Evolutionary conservation across 2,113 vertebrate genomes (phyloP).

Genomic region (Dromiciops gliroides): DNA sequence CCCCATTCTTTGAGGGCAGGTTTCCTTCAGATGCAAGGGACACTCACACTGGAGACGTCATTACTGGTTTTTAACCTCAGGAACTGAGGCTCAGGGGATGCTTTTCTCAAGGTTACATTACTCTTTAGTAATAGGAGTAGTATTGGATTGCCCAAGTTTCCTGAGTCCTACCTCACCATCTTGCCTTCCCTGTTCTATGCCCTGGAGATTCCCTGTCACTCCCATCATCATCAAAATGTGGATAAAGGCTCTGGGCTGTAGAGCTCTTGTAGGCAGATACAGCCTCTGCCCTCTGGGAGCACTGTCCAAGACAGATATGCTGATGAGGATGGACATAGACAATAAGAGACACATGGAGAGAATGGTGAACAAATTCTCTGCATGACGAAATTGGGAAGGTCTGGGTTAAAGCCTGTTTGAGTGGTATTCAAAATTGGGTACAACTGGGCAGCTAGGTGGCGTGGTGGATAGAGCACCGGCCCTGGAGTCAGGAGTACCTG

Average conservation of each 20-base stretch:
- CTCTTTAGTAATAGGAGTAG: background rate
- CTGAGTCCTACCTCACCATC: background rate
- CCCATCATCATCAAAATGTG: background rate
- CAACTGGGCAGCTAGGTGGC: too few relatives aligned
- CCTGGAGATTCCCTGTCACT: background rate
- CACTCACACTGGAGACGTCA: background rate
- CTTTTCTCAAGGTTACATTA: background rate
- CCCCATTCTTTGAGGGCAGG: background rate
- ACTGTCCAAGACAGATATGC: background rate
- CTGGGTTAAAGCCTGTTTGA: background rate
- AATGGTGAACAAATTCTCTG: background rate
- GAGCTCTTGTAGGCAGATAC: background rate
- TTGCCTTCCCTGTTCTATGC: background rate
- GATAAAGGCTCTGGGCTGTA: background rate
- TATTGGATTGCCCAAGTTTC: background rate
- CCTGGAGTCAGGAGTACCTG: too few relatives aligned
- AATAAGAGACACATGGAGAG: background rate
- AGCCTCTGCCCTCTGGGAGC: slow-evolving; percentile 27
- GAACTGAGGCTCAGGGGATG: background rate
- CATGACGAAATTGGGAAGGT: background rate
- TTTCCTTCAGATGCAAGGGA: background rate
- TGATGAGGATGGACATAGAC: background rate
- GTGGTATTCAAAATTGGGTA: background rate
- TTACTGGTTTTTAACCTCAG: background rate
- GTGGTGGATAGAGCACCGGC: too few relatives aligned